A percentile compares a stretch with the other conserved stretches of the same genome.
phyloP scores from a whole-genome alignment of 2,113 vertebrate species.

The Actenoides lindsayi region DNA sequence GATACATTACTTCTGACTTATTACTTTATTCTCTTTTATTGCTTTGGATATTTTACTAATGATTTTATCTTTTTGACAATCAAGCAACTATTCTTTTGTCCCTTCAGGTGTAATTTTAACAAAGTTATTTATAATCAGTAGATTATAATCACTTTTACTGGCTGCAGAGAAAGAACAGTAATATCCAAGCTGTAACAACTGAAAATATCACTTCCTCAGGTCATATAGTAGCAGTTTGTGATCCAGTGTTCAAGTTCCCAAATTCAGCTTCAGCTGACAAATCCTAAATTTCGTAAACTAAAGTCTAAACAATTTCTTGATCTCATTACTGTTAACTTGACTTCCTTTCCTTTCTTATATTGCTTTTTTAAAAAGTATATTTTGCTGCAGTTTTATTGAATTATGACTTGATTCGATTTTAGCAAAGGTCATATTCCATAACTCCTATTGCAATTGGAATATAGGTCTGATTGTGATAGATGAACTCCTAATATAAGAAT shows the following conservation, averaged over 20 bases:
- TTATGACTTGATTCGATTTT: background rate
- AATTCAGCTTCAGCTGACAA: background rate
- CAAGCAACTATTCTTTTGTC: background rate
- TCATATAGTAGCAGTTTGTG: background rate
- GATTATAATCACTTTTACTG: background rate
- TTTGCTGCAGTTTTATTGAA: background rate
- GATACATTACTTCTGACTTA: background rate
- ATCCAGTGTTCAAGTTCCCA: background rate
- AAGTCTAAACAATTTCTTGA: background rate
- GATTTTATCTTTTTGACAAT: conserved; percentile 31
- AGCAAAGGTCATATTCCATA: background rate
- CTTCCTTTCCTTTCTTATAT: background rate
- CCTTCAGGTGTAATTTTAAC: background rate
- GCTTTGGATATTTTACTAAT: conserved; percentile 34
- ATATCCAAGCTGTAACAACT: background rate
- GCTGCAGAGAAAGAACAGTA: background rate
- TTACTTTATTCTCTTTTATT: background rate
- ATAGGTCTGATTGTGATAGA: background rate
- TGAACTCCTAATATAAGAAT: background rate
- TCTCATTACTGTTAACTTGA: background rate
- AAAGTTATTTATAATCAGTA: background rate
- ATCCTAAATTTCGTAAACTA: background rate
- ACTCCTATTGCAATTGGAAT: background rate
- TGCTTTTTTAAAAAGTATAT: background rate
- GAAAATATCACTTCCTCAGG: background rate